Base-by-base conservation (phyloP, 2,797 vertebrate species). In the Sparus aurata region DNA sequence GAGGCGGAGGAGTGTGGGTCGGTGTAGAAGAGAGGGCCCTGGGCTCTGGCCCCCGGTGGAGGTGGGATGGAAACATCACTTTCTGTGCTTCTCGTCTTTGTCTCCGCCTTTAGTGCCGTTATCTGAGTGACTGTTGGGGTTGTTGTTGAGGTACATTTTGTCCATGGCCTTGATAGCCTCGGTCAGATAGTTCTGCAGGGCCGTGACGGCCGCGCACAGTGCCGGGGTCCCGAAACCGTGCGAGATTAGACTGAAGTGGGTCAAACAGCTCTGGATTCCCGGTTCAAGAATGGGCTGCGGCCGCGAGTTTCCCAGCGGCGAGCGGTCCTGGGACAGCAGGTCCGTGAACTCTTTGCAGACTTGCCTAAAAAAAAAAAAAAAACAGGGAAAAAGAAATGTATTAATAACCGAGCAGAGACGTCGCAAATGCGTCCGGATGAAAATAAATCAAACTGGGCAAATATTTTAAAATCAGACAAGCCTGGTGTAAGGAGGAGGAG, bases 331-430 rank as follows among this genome's bases (percentile, higher is more conserved):
- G 93, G 98, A 98, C 95, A 99, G 96, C 96, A 99, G 97, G 96
- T 99, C 98, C 91, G 97, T 99, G 96, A 99, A 99, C 96, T 99
- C 98, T 96, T 99, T 99, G 96, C 98, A 99, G 92, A 99, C 99
- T 97, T 99, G 98, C 96, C 98, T 99, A 12, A 3, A 25, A 25
- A 25, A 25, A 25, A n/a, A 25, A 34, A 34, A 34, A 92, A 85
- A 94, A 90, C 71, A 80, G 88, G 93, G 76, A 25, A 30, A 69
- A 27, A 92, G 89, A n/a, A n/a, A 59, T 17, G 79, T 45, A 72
- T 86, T 77, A 88, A 73, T 83, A 73, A 54, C 22, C 50, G 15
- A 60, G 20, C 6, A 58, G 46, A n/a, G 68, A 34, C 22, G 34
- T 20, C 15, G 4, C 4, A 76, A 69, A 71, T 58, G 46, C 18